phyloP scores from a whole-genome alignment of 2,888 invertebrate genomes.

The Macaria liturata region DNA sequence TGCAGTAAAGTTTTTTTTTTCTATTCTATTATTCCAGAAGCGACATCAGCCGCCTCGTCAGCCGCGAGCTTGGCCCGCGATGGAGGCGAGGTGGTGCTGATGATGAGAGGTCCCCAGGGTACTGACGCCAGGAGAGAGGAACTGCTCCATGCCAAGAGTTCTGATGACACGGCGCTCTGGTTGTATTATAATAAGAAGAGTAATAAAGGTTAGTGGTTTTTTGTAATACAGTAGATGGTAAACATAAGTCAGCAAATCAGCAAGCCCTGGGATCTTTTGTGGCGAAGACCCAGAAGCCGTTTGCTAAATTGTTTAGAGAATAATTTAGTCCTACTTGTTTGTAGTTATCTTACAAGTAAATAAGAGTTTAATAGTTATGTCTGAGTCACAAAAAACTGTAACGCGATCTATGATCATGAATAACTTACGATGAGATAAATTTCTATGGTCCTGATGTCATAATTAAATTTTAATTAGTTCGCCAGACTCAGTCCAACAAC shows the following conservation, averaged over 20 bases:
- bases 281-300: no score
- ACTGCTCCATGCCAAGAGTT: conserved; percentile 59
- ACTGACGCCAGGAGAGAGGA: conserved; percentile 56
- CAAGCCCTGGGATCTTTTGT: no score
- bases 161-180: conserved; percentile 61
- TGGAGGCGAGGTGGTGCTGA: conserved; percentile 61
- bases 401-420: no score
- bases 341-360: no score
- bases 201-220: conserved; percentile 58
- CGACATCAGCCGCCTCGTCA: conserved; percentile 56
- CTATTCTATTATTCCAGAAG: conserved; percentile 52
- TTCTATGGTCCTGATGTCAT: conserved; percentile 6
- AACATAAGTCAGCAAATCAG: no score
- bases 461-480: conserved; percentile 5
- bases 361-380: no score
- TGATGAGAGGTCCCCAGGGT: conserved; percentile 60
- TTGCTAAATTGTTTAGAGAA: no score
- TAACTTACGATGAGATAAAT: neutral
- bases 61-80: conserved; percentile 52
- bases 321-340: no score
- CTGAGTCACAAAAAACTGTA: no score
- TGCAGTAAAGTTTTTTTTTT: no score
- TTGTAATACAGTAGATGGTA: no score
- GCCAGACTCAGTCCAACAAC: neutral
- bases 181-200: conserved; percentile 65